Evolutionary conservation across 2,888 invertebrate species (phyloP), one percentile per base, ranked within the genome.

Genomic region (Sturmia bella): DNA sequence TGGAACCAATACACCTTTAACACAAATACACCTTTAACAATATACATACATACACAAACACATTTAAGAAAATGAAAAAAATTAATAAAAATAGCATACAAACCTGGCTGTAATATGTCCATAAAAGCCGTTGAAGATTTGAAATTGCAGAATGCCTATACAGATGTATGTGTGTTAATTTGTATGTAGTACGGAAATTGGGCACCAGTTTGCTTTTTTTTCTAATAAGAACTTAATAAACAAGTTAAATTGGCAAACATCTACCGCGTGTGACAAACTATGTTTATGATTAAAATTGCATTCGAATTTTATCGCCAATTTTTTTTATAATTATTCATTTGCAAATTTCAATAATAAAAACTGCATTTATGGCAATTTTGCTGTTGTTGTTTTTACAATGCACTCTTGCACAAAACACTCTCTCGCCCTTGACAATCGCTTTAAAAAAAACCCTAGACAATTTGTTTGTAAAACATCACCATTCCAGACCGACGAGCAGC

Each of bases 81-180:
- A 27, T 6, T 4, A 27, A 32, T 1, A 32, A 32, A 32, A 32
- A 7, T n/a, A 32, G 5, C 32, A 32, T 79, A 79, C 79, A 68
- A 80, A 80, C 80, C 82, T 74, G 69, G 78, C 70, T 78, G 21
- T 41, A 39, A 37, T 61, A 45, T 54, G 32, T 43, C 52, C 59
- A 70, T n/a, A 76, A 75, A 56, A 54, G 21, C 50, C 73, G 76
- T 76, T 80, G 52, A 37, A 41, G 17, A 63, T 81, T 81, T 19
- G 57, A 81, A 82, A 74, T 64, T 45, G 69, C 68, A 81, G 77
- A 54, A 56, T 61, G 68, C 19, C 12, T 24, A 12, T 12, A 63
- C 48, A 57, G 2, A 45, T 19, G 17, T 19, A 17, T 48, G 6
- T 37, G 57, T 56, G 15, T 54, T 41, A 2, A 12, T 43, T 41